phyloP scores from a whole-genome alignment of 2,113 vertebrate species.

The Sinocyclocheilus anshuiensis region DNA sequence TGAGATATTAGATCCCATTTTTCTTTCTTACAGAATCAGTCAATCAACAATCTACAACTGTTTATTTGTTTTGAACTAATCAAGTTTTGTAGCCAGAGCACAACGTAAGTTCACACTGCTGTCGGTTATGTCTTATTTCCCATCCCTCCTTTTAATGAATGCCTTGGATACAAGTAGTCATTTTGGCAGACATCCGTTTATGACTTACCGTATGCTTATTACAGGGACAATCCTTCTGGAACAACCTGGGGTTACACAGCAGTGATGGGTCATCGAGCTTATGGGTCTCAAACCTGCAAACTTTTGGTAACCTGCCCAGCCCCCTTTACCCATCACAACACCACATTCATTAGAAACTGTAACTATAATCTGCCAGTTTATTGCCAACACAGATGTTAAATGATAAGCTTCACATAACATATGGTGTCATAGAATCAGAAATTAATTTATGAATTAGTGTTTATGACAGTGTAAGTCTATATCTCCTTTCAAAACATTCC shows the following conservation, averaged over 20 bases:
- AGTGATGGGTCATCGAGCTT: background rate
- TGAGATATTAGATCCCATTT: background rate
- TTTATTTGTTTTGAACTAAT: background rate
- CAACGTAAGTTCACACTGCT: background rate
- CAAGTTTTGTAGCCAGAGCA: background rate
- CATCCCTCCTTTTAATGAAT: slow-evolving; percentile 37
- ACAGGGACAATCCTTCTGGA: slow-evolving; percentile 9
- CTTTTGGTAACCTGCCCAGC: background rate
- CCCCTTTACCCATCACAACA: background rate
- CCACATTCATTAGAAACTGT: background rate
- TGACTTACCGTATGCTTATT: slow-evolving; percentile 27
- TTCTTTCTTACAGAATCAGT: background rate
- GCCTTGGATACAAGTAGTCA: slow-evolving; percentile 24
- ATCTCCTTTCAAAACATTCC: slow-evolving; percentile 4
- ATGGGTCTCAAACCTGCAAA: background rate
- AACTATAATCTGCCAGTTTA: background rate
- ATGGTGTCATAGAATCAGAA: background rate
- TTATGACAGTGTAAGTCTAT: background rate
- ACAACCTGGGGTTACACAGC: slow-evolving; percentile 8
- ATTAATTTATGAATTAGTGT: background rate
- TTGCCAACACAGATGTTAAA: slow-evolving; percentile 8
- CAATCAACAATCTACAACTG: background rate
- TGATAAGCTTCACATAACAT: background rate
- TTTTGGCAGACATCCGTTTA: slow-evolving; percentile 36
- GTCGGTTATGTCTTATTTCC: slow-evolving; percentile 11